Conservation (phyloP, 2,113 vertebrate species). For the Paradisaea rubra region DNA sequence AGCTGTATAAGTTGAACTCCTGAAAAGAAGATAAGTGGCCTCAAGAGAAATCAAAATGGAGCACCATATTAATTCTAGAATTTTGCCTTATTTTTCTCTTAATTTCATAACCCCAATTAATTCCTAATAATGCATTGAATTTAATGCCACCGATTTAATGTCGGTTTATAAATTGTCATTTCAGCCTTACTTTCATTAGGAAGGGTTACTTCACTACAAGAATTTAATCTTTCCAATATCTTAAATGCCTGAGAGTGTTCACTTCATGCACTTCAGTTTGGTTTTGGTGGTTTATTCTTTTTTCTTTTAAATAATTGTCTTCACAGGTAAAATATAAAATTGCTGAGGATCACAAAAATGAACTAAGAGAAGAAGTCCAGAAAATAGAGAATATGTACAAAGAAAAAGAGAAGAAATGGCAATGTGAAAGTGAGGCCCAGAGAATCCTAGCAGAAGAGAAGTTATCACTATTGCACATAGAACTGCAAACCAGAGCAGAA, state of each 20-base stretch:
- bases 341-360: slow-evolving; percentile 55
- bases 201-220: neutral
- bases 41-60: neutral
- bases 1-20: neutral
- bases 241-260: neutral
- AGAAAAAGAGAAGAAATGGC: slow-evolving; percentile 68
- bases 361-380: slow-evolving; percentile 55
- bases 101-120: neutral
- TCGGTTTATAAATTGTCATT: neutral
- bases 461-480: neutral
- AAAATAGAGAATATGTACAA: slow-evolving; percentile 37
- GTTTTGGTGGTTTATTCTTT: neutral
- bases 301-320: neutral
- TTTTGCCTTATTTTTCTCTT: neutral
- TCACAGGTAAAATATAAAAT: slow-evolving; percentile 70
- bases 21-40: neutral
- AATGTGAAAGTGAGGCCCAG: neutral
- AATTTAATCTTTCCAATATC: neutral
- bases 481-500: slow-evolving; percentile 56
- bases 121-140: neutral
- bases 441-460: slow-evolving; percentile 52
- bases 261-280: neutral
- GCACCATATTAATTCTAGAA: neutral
- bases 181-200: neutral
- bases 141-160: neutral